Evolutionary conservation across 2,113 vertebrate genomes (phyloP), one percentile per base, ranked within the genome.

Genomic region (Halichoerus grypus): DNA sequence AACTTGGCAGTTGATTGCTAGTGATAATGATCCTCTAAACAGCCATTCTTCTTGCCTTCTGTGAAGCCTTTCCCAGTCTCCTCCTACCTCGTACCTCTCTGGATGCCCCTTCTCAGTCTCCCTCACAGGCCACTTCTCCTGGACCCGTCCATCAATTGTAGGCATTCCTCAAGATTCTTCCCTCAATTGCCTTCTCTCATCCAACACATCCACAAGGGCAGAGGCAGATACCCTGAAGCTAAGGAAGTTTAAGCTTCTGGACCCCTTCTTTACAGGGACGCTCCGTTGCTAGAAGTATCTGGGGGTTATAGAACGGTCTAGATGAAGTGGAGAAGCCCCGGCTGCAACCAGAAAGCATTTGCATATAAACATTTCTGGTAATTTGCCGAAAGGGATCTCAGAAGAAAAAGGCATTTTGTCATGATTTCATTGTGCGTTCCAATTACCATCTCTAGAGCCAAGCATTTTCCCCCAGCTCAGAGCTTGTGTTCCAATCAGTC

Each of bases 311-410:
- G 83, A 91, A 53, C 24, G 11, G 9, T 63, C 39, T 84, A 84
- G 59, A 31, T 63, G 13, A 59, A 21, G 12, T 33, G 10, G 51
- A 31, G 46, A 89, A 94, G n/a, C 77, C 77, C 55, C 72, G 5
- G 28, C 59, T 87, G 72, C 77, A 36, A 65, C 53, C 82, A 33
- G 55, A 92, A 77, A 76, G 1, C 12, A 67, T 55, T 90, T 65
- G 14, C 33, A 33, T 51, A 10, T 84, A 51, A 74, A 42, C 84
- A 39, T 92, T 67, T 80, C 82, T 92, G 49, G 24, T 95, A 49
- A 71, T 88, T 91, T 94, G 57, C 72, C 91, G 85, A 53, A 65
- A 92, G 84, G 85, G 26, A 69, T 69, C 46, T 79, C 42, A 33
- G 51, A 83, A 79, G 53, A 65, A 87, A 80, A 94, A 94, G 49